Evolutionary conservation across 2,888 invertebrate genomes (phyloP).

Genomic region (Asteroscopus sphinx): DNA sequence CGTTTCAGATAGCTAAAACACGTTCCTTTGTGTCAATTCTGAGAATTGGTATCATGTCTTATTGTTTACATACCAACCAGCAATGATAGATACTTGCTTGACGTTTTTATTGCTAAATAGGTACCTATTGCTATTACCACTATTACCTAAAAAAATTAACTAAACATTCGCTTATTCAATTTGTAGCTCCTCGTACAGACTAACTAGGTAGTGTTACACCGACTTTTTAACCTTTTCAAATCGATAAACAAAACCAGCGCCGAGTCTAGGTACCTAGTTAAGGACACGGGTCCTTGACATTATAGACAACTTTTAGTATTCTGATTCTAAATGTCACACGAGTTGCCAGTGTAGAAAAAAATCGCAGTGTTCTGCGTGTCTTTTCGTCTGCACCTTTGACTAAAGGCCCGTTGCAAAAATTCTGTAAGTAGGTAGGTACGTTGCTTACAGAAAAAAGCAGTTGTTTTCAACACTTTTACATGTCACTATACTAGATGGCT

Average conservation of each 20-base stretch:
- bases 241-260: slow-evolving; percentile 48
- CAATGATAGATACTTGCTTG: slow-evolving; percentile 57
- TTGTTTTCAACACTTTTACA: too few species aligned
- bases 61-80: slow-evolving; percentile 72
- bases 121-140: slow-evolving; percentile 11
- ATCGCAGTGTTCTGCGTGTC: too few species aligned
- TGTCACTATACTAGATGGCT: too few species aligned
- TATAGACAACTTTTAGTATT: slow-evolving; percentile 66
- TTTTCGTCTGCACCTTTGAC: too few species aligned
- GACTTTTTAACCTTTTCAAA: slow-evolving; percentile 53
- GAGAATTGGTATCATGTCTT: slow-evolving; percentile 73
- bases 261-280: slow-evolving; percentile 40
- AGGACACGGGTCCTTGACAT: slow-evolving; percentile 65
- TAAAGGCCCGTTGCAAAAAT: too few species aligned
- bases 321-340: slow-evolving; percentile 56
- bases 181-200: too few species aligned
- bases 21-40: slow-evolving; percentile 83
- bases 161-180: too few species aligned
- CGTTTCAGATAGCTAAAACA: slow-evolving; percentile 82
- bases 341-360: slow-evolving; percentile 25
- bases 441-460: too few species aligned
- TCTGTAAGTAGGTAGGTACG: too few species aligned
- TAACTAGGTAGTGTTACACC: slow-evolving; percentile 10
- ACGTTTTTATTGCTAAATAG: slow-evolving; percentile 44
- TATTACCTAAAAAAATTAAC: too few species aligned